These are phyloP conservation scores for Xestia c-nigrum DNA, from an alignment of 2,888 invertebrate genomes.

Conservation along the genomic window DNA sequence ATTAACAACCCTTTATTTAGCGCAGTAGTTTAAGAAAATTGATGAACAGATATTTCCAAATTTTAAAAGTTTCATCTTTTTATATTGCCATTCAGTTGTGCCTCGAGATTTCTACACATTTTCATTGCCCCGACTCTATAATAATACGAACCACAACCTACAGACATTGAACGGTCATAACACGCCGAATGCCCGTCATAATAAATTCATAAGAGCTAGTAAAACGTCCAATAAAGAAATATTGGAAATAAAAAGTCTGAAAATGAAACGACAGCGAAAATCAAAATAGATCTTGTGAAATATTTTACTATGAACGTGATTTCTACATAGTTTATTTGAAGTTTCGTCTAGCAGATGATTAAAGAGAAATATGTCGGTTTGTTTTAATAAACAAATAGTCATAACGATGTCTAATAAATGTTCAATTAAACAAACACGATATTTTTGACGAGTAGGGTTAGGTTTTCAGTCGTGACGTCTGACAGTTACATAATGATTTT, in stretches of 20 bases:
- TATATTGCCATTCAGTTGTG: not conserved
- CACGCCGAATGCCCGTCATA: slow-evolving; percentile 42
- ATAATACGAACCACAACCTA: slow-evolving; percentile 39
- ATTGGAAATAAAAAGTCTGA: slow-evolving; percentile 47
- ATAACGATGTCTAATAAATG: not conserved
- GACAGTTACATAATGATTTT: not conserved
- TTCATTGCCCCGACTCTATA: slow-evolving; percentile 17
- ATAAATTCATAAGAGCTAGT: slow-evolving; percentile 51
- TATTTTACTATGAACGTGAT: slow-evolving; percentile 28
- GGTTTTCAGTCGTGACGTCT: not conserved
- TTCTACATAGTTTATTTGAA: slow-evolving; percentile 16
- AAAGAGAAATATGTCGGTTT: slow-evolving; percentile 26
- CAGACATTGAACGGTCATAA: slow-evolving; percentile 49
- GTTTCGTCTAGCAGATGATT: slow-evolving; percentile 22
- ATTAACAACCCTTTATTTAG: not conserved
- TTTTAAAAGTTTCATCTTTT: not conserved
- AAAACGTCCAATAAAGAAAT: slow-evolving; percentile 48
- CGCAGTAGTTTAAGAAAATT: not conserved
- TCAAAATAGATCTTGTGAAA: slow-evolving; percentile 31
- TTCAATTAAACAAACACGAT: not conserved
- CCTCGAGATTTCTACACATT: slow-evolving; percentile 24
- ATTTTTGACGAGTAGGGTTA: not conserved
- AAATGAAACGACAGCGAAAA: slow-evolving; percentile 40
- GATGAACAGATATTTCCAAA: not conserved
- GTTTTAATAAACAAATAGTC: slow-evolving; percentile 24